Evolutionary conservation across 2,888 invertebrate genomes (phyloP), one percentile per base, ranked within the genome.

Genomic region (Allacma fusca): DNA sequence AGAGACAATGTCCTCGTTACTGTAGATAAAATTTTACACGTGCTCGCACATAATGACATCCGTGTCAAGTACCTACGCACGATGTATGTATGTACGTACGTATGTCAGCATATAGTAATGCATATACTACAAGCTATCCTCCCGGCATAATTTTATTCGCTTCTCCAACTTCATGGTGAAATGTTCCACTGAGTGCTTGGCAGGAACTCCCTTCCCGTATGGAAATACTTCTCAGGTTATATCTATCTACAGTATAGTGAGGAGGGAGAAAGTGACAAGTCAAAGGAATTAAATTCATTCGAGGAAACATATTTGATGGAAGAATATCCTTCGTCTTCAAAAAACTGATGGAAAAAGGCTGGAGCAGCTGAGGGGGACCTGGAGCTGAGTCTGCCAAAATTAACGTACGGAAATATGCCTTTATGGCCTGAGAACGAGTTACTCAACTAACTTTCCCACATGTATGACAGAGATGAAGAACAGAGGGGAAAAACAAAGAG

Each of bases 351-450:
- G 28, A 4, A n/a, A 65, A 12, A 23, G 65, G 26, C 50, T 5
- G 50, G 50, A 50, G 16, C 50, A 50, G 50, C 50, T 50, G 50
- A 50, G 50, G 19, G 50, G 19, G n/a, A 12, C 2, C 19, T 50
- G 16, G 19, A 50, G 21, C 29, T 59, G n/a, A n/a, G 29, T 40
- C 62, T 73, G 73, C 73, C 73, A 73, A 73, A 73, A 73, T 73
- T 73, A 73, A 23, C 62, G 21, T 40, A 24, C 16, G 73, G 73
- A 73, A 73, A 50, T 50, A 16, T 50, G 50, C 50, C 50, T 50
- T 50, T 64, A 72, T 72, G 72, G 72, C 13, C 21, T 23, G 21
- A 28, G n/a, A 59, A 59, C n/a, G 19, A 23, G 59, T 26, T 26
- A 1, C 4, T 16, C 26, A 26, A 26, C 62, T 65, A 9, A 1